phyloP scores from a whole-genome alignment of 2,888 invertebrate species.

The Andricus curvator region DNA sequence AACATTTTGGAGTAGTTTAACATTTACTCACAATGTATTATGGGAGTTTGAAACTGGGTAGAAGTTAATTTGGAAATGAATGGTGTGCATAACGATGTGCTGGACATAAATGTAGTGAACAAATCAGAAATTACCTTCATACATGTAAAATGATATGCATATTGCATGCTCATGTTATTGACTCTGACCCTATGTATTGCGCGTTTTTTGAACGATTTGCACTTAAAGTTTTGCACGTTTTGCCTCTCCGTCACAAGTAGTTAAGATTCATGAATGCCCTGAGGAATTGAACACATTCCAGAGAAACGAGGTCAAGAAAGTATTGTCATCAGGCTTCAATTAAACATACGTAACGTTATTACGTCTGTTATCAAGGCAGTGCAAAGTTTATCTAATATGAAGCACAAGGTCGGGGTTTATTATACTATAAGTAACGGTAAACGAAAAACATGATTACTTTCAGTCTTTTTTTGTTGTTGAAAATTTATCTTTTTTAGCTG shows the following conservation, averaged over 20 bases:
- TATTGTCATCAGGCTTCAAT: conserved; percentile 35
- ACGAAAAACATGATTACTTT: too few relatives aligned
- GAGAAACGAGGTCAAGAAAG: conserved; percentile 33
- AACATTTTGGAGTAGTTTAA: conserved; percentile 9
- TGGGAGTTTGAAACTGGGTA: conserved; percentile 1
- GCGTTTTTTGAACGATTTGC: neutral
- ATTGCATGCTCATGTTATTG: neutral
- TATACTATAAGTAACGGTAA: neutral
- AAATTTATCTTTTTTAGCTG: too few relatives aligned
- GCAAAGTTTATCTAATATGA: conserved; percentile 26
- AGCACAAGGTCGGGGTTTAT: conserved; percentile 9
- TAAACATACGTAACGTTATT: conserved; percentile 33
- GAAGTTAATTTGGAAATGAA: neutral
- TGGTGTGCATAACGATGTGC: neutral
- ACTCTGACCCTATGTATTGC: neutral
- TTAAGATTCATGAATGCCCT: conserved; percentile 32
- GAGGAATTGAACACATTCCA: conserved; percentile 27
- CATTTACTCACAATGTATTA: neutral
- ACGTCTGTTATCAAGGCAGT: conserved; percentile 17
- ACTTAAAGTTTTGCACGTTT: neutral
- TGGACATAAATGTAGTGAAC: neutral
- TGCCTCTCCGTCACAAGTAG: neutral
- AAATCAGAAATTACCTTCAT: neutral
- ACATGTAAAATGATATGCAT: neutral
- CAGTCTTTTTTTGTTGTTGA: too few relatives aligned